Evolutionary conservation across 2,113 vertebrate genomes (phyloP), one percentile per base, ranked within the genome.

Genomic region (Corydoras sp.): DNA sequence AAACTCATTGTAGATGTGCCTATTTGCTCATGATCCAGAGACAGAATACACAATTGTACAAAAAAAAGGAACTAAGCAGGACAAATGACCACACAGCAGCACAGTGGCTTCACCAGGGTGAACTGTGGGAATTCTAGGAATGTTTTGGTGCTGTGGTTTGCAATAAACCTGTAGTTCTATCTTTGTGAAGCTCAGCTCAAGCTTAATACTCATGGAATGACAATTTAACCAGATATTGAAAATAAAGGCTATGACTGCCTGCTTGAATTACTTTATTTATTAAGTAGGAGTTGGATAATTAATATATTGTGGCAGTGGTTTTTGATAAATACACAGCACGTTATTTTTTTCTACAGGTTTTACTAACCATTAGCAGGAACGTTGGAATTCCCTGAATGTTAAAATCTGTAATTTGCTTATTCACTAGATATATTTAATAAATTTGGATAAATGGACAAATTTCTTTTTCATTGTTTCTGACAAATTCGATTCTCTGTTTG

Each of bases 141-240:
- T 50, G 68, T 68, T 63, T 30, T 5, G 60, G 60, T 15, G 53
- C 29, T 78, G 64, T 81, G 76, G 70, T 74, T 74, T 58, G 24
- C 64, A 72, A 71, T 69, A 81, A 60, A 9, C 43, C 62, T 43
- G 5, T n/a, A 66, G 65, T 50, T 30, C 56, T 49, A 55, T 65
- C 66, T 62, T 59, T 10, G 60, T 32, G 60, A 55, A 60, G 43
- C 49, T 32, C 14, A 35, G 10, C 6, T 58, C 49, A 67, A 43
- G 30, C 55, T 15, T 35, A 59, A 55, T 60, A n/a, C 13, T 58
- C 51, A 55, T 53, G 76, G 63, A 58, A 69, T 77, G 65, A 65
- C 69, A 72, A 53, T 32, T 63, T 63, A 50, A 30, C 58, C 72
- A 49, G 68, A 63, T 55, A 53, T 68, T 67, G 66, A 75, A 75